These are phyloP conservation scores for Standfussiana lucernea DNA, from an alignment of 2,888 invertebrate species.

Conservation along the genomic window DNA sequence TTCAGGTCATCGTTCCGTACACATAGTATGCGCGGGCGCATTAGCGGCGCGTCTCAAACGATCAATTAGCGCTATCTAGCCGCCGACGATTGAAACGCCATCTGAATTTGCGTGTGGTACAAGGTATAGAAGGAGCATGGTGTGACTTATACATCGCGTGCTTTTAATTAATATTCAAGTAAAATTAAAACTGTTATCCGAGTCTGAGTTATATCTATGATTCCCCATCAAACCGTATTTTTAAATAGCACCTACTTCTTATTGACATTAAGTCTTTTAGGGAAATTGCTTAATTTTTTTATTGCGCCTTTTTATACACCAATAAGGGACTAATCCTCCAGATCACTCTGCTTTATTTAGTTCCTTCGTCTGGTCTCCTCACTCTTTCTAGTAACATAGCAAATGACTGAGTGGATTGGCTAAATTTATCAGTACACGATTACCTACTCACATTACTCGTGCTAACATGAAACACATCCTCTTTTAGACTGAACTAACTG, in stretches of 20 bases:
- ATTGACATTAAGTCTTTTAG: too few relatives aligned
- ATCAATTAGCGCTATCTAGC: slow-evolving; percentile 87
- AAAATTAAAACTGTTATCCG: not conserved
- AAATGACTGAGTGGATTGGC: too few relatives aligned
- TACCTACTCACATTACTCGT: too few relatives aligned
- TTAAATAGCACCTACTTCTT: too few relatives aligned
- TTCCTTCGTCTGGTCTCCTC: not conserved
- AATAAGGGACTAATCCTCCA: not conserved
- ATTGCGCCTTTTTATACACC: too few relatives aligned
- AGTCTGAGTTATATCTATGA: not conserved
- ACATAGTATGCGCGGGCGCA: slow-evolving; percentile 81
- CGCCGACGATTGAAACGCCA: slow-evolving; percentile 84
- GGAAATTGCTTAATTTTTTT: too few relatives aligned
- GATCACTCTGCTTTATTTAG: not conserved
- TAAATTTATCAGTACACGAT: too few relatives aligned
- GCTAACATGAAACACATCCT: too few relatives aligned
- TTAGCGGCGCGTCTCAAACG: slow-evolving; percentile 87
- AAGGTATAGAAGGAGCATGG: slow-evolving; percentile 24
- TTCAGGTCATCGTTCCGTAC: slow-evolving; percentile 71
- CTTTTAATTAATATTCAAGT: not conserved
- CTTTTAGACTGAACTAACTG: too few relatives aligned
- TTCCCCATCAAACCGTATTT: too few relatives aligned
- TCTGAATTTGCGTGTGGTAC: slow-evolving; percentile 67
- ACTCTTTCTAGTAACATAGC: not conserved
- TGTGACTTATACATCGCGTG: not conserved